Evolutionary conservation across 2,797 vertebrate species (phyloP).

Genomic region (Busarellus nigricollis): DNA sequence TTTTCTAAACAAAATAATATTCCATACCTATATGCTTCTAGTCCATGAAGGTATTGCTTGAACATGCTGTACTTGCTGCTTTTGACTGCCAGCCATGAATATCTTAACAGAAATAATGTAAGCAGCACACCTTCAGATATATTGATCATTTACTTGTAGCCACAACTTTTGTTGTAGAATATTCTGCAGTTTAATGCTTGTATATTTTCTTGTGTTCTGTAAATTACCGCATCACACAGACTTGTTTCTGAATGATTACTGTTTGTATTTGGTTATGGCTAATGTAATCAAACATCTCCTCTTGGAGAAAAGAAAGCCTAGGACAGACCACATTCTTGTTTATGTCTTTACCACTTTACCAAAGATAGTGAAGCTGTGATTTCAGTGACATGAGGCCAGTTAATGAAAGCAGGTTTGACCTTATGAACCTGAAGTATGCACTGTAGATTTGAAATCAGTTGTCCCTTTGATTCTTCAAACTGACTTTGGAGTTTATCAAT

Average conservation of each 20-base stretch:
- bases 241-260: not conserved
- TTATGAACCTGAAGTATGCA: not conserved
- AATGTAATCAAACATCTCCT: not conserved
- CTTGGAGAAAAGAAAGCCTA: not conserved
- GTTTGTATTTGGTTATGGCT: not conserved
- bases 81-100: not conserved
- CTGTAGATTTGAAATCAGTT: not conserved
- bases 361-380: not conserved
- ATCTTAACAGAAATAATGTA: slow-evolving; percentile 23
- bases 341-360: not conserved
- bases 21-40: not conserved
- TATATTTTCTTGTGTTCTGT: not conserved
- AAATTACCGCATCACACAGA: not conserved
- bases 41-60: not conserved
- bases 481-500: not conserved
- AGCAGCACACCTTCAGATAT: not conserved
- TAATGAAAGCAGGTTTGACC: slow-evolving; percentile 18
- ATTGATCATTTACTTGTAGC: not conserved
- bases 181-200: not conserved
- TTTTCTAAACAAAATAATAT: not conserved
- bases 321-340: not conserved
- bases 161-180: not conserved
- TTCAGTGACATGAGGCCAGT: not conserved
- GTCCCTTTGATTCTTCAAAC: slow-evolving; percentile 8
- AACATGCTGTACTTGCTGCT: not conserved